Conservation (phyloP, 2,797 vertebrate species). For the Leucoraja ocellata region DNA sequence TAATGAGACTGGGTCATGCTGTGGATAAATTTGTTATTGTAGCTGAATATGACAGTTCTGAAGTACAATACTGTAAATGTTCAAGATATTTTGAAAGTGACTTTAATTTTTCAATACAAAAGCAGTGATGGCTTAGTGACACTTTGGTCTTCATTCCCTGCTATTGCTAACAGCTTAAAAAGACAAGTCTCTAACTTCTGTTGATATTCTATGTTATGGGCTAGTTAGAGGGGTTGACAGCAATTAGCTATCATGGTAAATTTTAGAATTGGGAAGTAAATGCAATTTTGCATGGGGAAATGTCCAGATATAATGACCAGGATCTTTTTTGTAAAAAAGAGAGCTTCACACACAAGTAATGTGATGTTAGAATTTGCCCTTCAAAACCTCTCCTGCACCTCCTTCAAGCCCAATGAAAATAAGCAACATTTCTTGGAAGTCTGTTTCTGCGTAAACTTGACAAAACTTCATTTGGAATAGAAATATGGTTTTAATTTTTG, state of each 20-base stretch:
- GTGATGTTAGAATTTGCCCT: slow-evolving; percentile 71
- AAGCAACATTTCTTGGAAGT: slow-evolving; percentile 69
- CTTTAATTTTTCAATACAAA: background rate
- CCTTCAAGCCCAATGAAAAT: slow-evolving; percentile 70
- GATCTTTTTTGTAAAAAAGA: slow-evolving; percentile 27
- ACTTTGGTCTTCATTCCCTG: background rate
- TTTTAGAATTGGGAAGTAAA: slow-evolving; percentile 11
- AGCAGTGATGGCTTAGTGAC: background rate
- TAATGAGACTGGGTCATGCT: background rate
- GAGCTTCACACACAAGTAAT: slow-evolving; percentile 54
- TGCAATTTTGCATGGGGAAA: slow-evolving; percentile 22
- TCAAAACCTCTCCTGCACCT: slow-evolving; percentile 69
- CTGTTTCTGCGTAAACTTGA: slow-evolving; percentile 75
- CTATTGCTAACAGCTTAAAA: background rate
- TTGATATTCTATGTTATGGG: background rate
- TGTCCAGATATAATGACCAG: slow-evolving; percentile 20
- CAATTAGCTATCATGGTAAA: background rate
- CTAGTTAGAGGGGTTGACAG: slow-evolving; percentile 2
- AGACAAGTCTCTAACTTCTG: background rate
- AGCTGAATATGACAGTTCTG: background rate
- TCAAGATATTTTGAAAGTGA: background rate
- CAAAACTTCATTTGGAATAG: slow-evolving; percentile 82
- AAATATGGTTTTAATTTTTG: slow-evolving; percentile 78
- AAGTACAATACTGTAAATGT: background rate
- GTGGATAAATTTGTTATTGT: background rate